phyloP scores from a whole-genome alignment of 1,140 invertebrate species.

The Palaemon carinicauda region DNA sequence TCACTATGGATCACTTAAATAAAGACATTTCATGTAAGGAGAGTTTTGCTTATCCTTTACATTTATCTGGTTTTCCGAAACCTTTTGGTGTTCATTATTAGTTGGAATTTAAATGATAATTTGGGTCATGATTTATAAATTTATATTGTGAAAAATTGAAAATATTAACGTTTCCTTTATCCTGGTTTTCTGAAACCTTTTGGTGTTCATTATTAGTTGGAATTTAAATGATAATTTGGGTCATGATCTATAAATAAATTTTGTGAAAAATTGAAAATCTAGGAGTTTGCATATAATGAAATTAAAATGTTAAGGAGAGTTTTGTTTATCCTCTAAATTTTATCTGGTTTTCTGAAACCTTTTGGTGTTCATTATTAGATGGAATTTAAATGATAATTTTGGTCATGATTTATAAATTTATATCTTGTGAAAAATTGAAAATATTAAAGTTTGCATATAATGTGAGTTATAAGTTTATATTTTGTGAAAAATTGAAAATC shows the following conservation, averaged over 20 bases:
- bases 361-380: background rate
- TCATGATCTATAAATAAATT: background rate
- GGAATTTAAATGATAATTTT: background rate
- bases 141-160: no score
- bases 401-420: background rate
- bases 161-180: no score
- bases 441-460: no score
- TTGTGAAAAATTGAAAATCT: no score
- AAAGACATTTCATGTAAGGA: slow-evolving; percentile 49
- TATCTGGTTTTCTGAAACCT: background rate
- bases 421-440: no score
- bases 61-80: background rate
- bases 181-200: background rate
- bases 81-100: background rate
- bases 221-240: background rate
- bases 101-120: background rate
- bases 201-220: background rate
- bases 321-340: background rate
- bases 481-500: no score
- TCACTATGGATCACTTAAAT: slow-evolving; percentile 51
- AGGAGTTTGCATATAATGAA: no score
- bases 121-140: background rate
- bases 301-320: background rate
- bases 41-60: background rate
- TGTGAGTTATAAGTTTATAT: background rate